phyloP scores from a whole-genome alignment of 2,113 vertebrate species.

The Stomatorhinus ivindoensis region DNA sequence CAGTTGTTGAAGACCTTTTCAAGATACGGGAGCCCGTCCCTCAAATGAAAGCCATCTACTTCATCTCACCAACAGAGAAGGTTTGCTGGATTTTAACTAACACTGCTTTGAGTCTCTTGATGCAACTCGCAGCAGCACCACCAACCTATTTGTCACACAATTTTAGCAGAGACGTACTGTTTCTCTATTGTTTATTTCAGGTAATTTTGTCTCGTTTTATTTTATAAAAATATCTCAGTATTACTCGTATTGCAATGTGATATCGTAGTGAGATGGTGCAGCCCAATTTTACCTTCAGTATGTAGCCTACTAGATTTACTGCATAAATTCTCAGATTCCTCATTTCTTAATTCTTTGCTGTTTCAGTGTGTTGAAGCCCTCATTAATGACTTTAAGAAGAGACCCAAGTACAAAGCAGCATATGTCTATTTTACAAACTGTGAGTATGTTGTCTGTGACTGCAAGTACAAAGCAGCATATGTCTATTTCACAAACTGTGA shows the following conservation, averaged over 20 bases:
- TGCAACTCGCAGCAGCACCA: not conserved
- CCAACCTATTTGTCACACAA: not conserved
- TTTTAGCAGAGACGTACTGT: not conserved
- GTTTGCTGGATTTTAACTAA: slow-evolving; percentile 52
- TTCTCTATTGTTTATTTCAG: not conserved
- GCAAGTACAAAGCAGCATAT: slow-evolving; percentile 87
- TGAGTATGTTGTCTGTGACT: slow-evolving; percentile 59
- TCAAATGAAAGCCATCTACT: slow-evolving; percentile 93
- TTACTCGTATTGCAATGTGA: not conserved
- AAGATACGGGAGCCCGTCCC: slow-evolving; percentile 84
- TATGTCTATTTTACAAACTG: slow-evolving; percentile 96
- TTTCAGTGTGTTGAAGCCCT: slow-evolving; percentile 82
- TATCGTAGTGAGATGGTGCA: not conserved
- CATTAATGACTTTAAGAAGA: slow-evolving; percentile 78
- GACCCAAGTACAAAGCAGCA: slow-evolving; percentile 85
- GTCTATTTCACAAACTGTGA: slow-evolving; percentile 97
- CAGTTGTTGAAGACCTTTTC: slow-evolving; percentile 89
- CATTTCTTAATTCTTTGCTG: not conserved
- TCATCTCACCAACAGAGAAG: slow-evolving; percentile 82
- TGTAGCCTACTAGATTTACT: not conserved
- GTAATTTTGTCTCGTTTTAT: not conserved
- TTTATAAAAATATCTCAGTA: not conserved
- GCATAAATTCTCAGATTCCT: not conserved
- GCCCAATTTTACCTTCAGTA: not conserved
- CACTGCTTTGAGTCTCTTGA: not conserved